These are phyloP conservation scores for Amphimedon queenslandica DNA, from an alignment of 37 sponge, comb jelly and placozoan species.

Conservation along the genomic window DNA sequence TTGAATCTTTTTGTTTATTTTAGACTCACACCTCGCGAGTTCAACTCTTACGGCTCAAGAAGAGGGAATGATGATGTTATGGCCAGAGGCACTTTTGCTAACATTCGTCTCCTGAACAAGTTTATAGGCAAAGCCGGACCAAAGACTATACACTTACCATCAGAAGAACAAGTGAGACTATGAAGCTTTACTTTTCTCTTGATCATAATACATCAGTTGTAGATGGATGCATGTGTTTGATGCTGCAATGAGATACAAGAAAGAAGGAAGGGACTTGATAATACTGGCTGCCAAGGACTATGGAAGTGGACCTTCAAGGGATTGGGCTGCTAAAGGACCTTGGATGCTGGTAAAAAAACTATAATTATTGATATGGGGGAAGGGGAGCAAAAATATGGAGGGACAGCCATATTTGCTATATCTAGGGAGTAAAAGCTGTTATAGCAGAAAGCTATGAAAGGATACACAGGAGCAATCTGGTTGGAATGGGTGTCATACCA, in stretches of 20 bases:
- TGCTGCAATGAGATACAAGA: constrained; percentile 75
- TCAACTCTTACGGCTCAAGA: constrained; percentile 90
- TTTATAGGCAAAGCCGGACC: constrained; percentile 70
- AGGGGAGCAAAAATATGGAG: no score
- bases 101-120: constrained; percentile 84
- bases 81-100: constrained; percentile 92
- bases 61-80: constrained; percentile 90
- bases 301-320: constrained; percentile 84
- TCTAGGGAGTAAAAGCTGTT: constrained; percentile 81
- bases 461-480: constrained; percentile 81
- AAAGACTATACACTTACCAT: constrained; percentile 73
- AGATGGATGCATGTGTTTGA: constrained; percentile 84
- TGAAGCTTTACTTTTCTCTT: no score
- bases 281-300: constrained; percentile 90
- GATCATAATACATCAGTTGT: not conserved
- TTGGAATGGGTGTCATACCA: constrained; percentile 90
- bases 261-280: constrained; percentile 55
- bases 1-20: not conserved
- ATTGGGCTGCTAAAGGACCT: constrained; percentile 98
- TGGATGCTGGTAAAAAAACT: constrained; percentile 87
- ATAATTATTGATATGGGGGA: no score
- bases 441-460: constrained; percentile 89
- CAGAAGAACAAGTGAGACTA: constrained; percentile 62
- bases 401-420: no score
- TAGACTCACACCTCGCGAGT: constrained; percentile 83